Conservation (phyloP, 2,797 vertebrate genomes). For the Saguinus oedipus region DNA sequence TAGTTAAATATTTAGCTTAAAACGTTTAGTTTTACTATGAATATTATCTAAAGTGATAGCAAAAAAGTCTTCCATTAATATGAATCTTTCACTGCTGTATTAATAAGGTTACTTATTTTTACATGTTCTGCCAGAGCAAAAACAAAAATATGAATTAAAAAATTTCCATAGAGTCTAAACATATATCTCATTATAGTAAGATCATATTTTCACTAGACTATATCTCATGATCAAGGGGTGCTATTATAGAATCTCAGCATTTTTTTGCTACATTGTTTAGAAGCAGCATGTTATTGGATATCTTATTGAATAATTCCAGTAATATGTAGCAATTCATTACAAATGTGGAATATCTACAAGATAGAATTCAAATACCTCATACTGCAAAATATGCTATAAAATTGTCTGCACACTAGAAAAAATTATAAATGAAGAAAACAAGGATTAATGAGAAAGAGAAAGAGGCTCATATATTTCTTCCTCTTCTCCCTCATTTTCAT, state of each 20-base stretch:
- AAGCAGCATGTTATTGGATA: neutral
- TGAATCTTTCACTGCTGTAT: neutral
- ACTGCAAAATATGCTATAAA: neutral
- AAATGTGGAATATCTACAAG: neutral
- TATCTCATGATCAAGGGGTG: neutral
- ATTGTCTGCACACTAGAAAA: neutral
- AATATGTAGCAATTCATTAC: neutral
- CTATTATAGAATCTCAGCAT: neutral
- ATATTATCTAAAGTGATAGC: neutral
- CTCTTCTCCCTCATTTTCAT: neutral
- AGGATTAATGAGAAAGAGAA: neutral
- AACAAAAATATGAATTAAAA: neutral
- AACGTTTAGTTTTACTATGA: neutral
- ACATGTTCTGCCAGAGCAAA: neutral
- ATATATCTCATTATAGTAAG: neutral
- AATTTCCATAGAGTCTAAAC: neutral
- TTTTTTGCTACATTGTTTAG: constrained; percentile 14
- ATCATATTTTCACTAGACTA: neutral
- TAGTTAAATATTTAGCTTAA: constrained; percentile 29
- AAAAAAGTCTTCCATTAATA: neutral
- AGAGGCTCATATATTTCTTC: neutral
- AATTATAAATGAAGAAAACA: constrained; percentile 5
- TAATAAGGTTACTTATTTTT: constrained; percentile 18
- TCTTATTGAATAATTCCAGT: neutral
- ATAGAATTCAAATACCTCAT: neutral